These are phyloP conservation scores for Xylocampa areola DNA, from an alignment of 2,888 invertebrate genomes.

Conservation along the genomic window DNA sequence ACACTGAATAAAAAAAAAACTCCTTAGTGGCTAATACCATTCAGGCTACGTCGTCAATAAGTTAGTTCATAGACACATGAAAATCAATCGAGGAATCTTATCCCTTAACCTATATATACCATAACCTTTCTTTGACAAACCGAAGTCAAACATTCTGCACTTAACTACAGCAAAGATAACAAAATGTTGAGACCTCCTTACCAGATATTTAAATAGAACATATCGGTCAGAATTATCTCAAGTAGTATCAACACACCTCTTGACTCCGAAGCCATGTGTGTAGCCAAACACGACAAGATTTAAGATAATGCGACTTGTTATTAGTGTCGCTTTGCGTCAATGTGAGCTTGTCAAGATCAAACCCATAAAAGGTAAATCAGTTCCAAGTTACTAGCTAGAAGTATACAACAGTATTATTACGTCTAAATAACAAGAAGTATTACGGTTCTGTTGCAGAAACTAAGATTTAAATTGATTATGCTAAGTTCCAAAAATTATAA, in stretches of 20 bases:
- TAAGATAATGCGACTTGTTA: constrained; percentile 36
- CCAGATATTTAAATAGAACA: constrained; percentile 4
- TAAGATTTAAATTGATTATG: too few species aligned
- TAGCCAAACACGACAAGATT: constrained; percentile 30
- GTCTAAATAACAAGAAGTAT: too few species aligned
- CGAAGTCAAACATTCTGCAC: too few species aligned
- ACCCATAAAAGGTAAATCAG: constrained; percentile 36
- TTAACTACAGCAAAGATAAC: neutral
- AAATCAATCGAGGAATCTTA: too few species aligned
- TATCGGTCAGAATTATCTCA: constrained; percentile 36
- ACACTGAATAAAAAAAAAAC: neutral
- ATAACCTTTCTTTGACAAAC: too few species aligned
- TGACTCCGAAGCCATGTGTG: constrained; percentile 52
- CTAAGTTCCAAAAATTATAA: too few species aligned
- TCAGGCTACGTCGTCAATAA: too few species aligned
- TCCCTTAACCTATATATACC: too few species aligned
- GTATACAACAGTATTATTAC: too few species aligned
- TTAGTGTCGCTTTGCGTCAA: constrained; percentile 37
- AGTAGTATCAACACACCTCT: constrained; percentile 46
- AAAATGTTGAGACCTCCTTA: constrained; percentile 17
- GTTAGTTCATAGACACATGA: too few species aligned
- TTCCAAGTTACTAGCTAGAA: constrained; percentile 6
- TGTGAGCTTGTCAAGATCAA: constrained; percentile 36
- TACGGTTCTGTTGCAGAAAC: too few species aligned
- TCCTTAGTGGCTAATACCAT: too few species aligned